Evolutionary conservation across 2,797 vertebrate genomes (phyloP), one percentile per base, ranked within the genome.

Genomic region (Pygocentrus nattereri): DNA sequence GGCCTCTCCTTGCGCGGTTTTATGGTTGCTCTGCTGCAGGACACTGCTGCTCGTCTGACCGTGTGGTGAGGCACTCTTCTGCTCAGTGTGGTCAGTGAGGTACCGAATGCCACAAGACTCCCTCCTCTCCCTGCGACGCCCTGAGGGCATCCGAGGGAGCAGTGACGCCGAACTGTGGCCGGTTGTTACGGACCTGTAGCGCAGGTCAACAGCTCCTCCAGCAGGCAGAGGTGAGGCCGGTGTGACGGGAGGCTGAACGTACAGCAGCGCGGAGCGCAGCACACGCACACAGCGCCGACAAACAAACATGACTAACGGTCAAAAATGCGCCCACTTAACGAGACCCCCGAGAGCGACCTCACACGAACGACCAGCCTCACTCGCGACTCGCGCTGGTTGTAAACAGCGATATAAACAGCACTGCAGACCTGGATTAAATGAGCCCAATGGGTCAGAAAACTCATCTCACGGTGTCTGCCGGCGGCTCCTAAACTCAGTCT

Each of bases 251-350:
- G 49, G 52, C 50, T 8, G 52, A 16, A 62, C n/a, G 41, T 49
- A 41, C 52, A 75, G 50, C 1, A 80, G 85, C 61, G 82, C 90
- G 3, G 81, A 73, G 31, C 50, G 71, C 52, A 93, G 80, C 74
- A 88, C 52, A 78, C 78, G n/a, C 80, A 83, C 83, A 86, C 90
- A 90, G 86, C 84, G 90, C 64, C 88, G 87, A 84, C 92, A 92
- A 23, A 92, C 61, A 79, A 84, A 83, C 69, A 87, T 86, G 18
- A 47, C 21, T 61, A 27, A 10, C 4, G n/a, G n/a, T n/a, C n/a
- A n/a, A n/a, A n/a, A n/a, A n/a, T n/a, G n/a, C n/a, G n/a, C 6
- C 30, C n/a, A 67, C 1, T 25, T 13, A 13, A 69, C 38, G 31
- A 4, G 6, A 11, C 56, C 23, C 56, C n/a, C 21, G 21, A 3